phyloP scores from a whole-genome alignment of 2,888 invertebrate genomes.

The Pristionchus maxplancki region DNA sequence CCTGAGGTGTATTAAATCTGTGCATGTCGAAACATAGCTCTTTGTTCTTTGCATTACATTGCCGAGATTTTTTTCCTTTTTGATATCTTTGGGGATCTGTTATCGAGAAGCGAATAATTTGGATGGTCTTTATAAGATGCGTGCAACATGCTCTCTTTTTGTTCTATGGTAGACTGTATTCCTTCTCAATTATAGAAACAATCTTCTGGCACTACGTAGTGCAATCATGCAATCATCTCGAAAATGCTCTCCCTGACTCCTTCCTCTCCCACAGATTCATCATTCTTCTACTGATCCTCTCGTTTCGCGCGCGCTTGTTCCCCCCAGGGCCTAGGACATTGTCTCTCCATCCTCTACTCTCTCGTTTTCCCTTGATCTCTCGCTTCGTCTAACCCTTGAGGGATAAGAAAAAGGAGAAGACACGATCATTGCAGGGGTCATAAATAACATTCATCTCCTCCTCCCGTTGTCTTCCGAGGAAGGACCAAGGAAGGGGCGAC shows the following conservation, averaged over 20 bases:
- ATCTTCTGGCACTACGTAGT: no score
- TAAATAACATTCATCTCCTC: conserved; percentile 44
- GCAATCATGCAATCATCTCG: no score
- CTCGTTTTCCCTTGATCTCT: background rate
- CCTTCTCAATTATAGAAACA: no score
- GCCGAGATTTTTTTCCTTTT: no score
- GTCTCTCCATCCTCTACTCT: background rate
- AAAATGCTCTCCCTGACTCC: background rate
- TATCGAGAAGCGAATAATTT: no score
- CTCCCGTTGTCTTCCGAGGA: conserved; percentile 8
- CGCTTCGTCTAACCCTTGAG: background rate
- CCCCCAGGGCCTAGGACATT: background rate
- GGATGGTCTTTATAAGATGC: no score
- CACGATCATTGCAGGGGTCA: conserved; percentile 35
- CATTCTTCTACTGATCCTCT: conserved; percentile 22
- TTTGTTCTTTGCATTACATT: no score
- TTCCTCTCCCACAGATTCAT: background rate
- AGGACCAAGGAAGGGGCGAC: conserved; percentile 19
- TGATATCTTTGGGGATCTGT: no score
- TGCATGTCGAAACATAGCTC: no score
- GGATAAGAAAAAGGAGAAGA: background rate
- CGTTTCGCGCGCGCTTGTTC: background rate
- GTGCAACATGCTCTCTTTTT: no score
- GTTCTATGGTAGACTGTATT: no score
- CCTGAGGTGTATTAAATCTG: no score